Evolutionary conservation across 2,888 invertebrate genomes (phyloP), one percentile per base, ranked within the genome.

Genomic region (Mesorhabditis sp.): DNA sequence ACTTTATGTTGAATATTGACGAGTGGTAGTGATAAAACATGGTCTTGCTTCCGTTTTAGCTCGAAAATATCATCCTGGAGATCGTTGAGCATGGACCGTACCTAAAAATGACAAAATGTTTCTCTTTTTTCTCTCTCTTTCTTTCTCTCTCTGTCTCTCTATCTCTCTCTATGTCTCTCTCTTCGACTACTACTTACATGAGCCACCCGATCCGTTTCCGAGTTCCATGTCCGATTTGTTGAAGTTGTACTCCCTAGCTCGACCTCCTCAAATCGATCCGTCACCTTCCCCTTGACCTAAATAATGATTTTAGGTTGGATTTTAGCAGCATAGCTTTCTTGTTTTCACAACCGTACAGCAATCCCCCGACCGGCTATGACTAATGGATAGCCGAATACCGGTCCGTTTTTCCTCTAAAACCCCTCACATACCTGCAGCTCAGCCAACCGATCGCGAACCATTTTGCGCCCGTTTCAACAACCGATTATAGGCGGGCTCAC

Each of bases 231-330:
- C 28, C 28, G 28, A 28, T 28, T 28, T 50, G 58, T 71, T 66
- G 78, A 76, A 45, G 76, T 70, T 42, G 77, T 61, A 66, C 74
- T 61, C 28, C 74, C 73, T 50, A 80, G 71, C 70, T 79, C 77
- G 64, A 80, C 78, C 67, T 80, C 80, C 62, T 80, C 80, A 66
- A 80, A 80, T 58, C 72, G 70, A 65, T 80, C 80, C 50, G 74
- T 74, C 58, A 76, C 76, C 69, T 74, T 71, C 66, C 74, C 78
- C 77, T 80, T 70, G 66, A 79, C 69, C 15, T 7, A 66, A 62
- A 58, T 13, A 62, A 69, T 15, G 44, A 5, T 42, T 15, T 50
- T 41, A 61, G 62, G 15, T 13, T 62, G 44, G 4, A 63, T 4
- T n/a, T 42, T 50, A 50, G 15, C 41, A 68, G 15, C 58, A 5